Conservation (phyloP, 2,888 invertebrate genomes). For the Geotrupes spiniger region DNA sequence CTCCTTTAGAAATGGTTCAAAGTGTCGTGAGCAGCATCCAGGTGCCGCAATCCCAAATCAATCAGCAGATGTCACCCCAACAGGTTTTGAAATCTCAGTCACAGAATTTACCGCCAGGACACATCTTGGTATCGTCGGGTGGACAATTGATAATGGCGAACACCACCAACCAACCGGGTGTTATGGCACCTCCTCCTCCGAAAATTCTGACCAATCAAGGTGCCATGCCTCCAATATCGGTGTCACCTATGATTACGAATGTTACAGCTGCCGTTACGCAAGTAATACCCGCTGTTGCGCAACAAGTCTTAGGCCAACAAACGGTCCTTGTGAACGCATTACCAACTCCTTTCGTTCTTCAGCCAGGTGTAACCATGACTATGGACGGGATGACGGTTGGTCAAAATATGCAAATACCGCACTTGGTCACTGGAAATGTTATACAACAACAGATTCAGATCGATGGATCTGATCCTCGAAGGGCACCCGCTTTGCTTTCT, state of each 20-base stretch:
- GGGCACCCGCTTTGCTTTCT: constrained; percentile 55
- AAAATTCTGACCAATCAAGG: constrained; percentile 50
- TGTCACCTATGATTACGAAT: constrained; percentile 62
- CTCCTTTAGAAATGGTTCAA: constrained; percentile 75
- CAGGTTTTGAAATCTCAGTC: constrained; percentile 52
- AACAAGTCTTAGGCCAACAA: constrained; percentile 69
- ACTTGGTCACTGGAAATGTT: constrained; percentile 64
- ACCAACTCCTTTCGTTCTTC: constrained; percentile 74
- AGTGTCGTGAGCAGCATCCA: constrained; percentile 71
- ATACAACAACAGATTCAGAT: constrained; percentile 57
- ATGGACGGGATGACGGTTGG: constrained; percentile 70
- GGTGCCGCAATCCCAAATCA: constrained; percentile 52
- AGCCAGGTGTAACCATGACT: constrained; percentile 70
- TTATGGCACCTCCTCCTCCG: constrained; percentile 65
- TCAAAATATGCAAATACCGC: constrained; percentile 68
- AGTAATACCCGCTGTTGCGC: constrained; percentile 61
- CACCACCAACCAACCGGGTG: constrained; percentile 54
- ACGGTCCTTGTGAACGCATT: constrained; percentile 79
- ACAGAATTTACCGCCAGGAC: constrained; percentile 59
- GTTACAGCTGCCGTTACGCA: constrained; percentile 65
- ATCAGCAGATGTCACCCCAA: constrained; percentile 44
- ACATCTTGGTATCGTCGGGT: constrained; percentile 73
- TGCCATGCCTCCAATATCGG: constrained; percentile 59
- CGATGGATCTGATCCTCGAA: constrained; percentile 56
- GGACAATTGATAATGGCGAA: constrained; percentile 70